Evolutionary conservation across 2,797 vertebrate genomes (phyloP).

Genomic region (Centroberyx gerrardi): DNA sequence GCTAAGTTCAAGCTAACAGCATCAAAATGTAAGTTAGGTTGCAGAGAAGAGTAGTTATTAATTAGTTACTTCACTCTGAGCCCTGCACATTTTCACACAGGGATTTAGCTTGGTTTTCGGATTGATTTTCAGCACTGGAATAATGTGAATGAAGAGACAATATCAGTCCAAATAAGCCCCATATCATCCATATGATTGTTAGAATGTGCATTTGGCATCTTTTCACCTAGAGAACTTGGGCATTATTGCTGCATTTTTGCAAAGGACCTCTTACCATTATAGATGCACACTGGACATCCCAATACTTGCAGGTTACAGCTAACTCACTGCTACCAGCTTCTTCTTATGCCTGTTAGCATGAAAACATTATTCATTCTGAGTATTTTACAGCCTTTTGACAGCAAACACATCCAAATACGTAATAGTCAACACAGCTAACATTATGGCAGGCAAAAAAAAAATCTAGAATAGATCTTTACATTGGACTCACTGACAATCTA

Average conservation of each 20-base stretch:
- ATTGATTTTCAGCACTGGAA: too few relatives aligned
- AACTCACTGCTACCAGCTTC: too few relatives aligned
- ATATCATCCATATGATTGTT: neutral
- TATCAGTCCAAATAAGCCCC: too few relatives aligned
- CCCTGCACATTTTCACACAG: neutral
- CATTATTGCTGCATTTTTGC: neutral
- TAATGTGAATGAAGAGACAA: too few relatives aligned
- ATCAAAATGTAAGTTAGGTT: neutral
- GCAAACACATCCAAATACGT: too few relatives aligned
- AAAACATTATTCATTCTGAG: too few relatives aligned
- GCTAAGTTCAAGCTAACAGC: too few relatives aligned
- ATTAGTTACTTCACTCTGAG: neutral
- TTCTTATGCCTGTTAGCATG: too few relatives aligned
- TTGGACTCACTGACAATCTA: neutral
- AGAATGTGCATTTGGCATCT: neutral
- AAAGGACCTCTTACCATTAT: neutral
- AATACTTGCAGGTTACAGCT: too few relatives aligned
- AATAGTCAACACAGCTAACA: neutral
- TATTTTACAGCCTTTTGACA: too few relatives aligned
- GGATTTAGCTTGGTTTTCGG: too few relatives aligned
- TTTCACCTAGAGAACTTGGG: too few relatives aligned
- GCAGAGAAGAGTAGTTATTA: neutral
- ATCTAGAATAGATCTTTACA: neutral
- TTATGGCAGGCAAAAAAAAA: neutral
- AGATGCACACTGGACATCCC: conserved; percentile 3